Base-by-base conservation (phyloP, 1,140 invertebrate genomes). In the Drosophila jambulina region DNA sequence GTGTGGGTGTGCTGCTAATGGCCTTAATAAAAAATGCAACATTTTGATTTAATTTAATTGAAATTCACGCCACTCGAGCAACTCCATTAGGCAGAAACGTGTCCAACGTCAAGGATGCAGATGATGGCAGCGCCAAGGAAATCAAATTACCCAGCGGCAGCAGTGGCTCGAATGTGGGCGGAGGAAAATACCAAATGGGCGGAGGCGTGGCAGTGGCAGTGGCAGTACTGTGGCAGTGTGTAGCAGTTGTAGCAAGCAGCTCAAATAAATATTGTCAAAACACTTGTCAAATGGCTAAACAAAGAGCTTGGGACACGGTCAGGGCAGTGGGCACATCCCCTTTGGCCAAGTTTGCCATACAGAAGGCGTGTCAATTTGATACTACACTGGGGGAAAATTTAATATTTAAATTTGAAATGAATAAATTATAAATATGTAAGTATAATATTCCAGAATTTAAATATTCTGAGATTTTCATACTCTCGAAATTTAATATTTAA, bases 41-140 rank as follows among this genome's bases (percentile, higher is more conserved):
- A 90, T 90, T 90, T 90, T 90, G 85, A 90, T 90, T 90, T 90
- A 90, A 90, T 90, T 90, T 75, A 90, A 90, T 90, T 90, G 86
- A 90, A 90, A 90, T 90, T 90, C 85, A 90, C 85, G 85, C 85
- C 81, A 90, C 85, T 90, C 85, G 81, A 90, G 85, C 85, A 90
- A 90, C 85, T 90, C 85, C 85, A 90, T 90, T 90, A 90, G 85
- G 85, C 85, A 82, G 85, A 90, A 90, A 90, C 85, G 85, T 90
- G 85, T 90, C 85, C 85, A 67, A 71, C 80, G 69, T 82, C 82
- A 86, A 74, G 64, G 72, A 70, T 61, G 72, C 57, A 70, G 79
- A 81, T 72, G 75, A 77, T 72, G 80, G 70, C 15, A 58, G 62
- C 69, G 63, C 63, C 65, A 75, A 77, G 58, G 67, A 90, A 90